A percentile compares a stretch with the other conserved stretches of the same genome.
Evolutionary conservation across 2,888 invertebrate genomes (phyloP).

Genomic region (Siphlonurus alternatus): DNA sequence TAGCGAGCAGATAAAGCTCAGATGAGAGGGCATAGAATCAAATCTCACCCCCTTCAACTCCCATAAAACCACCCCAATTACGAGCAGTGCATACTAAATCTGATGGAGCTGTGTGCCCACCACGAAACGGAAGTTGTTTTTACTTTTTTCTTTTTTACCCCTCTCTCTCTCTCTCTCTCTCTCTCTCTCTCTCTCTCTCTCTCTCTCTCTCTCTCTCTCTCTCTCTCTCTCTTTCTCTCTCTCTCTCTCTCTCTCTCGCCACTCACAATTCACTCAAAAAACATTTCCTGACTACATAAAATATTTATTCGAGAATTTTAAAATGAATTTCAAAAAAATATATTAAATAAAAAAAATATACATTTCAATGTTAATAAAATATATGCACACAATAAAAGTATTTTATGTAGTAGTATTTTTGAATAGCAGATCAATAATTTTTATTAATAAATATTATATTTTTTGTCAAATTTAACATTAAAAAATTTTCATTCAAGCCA

Average conservation of each 20-base stretch:
- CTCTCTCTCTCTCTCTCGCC: constrained; percentile 13
- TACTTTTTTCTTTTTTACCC: constrained; percentile 18
- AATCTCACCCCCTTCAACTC: not conserved
- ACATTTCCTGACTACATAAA: constrained; percentile 6
- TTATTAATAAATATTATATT: no score
- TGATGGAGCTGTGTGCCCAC: constrained; percentile 4
- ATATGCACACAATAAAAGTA: no score
- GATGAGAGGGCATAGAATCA: no score
- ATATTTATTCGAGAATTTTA: not conserved
- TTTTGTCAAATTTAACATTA: no score
- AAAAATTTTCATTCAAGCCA: no score
- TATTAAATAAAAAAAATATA: no score
- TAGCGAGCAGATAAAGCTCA: not conserved
- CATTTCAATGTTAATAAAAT: no score
- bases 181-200: constrained; percentile 14
- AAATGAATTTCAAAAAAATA: not conserved
- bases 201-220: constrained; percentile 13
- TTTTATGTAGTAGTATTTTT: no score
- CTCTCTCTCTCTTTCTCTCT: constrained; percentile 15
- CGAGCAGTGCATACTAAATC: constrained; percentile 16
- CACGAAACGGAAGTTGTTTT: constrained; percentile 7
- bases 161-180: constrained; percentile 14
- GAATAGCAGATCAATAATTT: no score
- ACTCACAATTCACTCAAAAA: constrained; percentile 9
- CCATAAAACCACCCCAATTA: not conserved